Percentiles rank a stretch among this genome's conserved stretches.
phyloP scores from a whole-genome alignment of 1,140 invertebrate species.

The Nylanderia fulva region DNA sequence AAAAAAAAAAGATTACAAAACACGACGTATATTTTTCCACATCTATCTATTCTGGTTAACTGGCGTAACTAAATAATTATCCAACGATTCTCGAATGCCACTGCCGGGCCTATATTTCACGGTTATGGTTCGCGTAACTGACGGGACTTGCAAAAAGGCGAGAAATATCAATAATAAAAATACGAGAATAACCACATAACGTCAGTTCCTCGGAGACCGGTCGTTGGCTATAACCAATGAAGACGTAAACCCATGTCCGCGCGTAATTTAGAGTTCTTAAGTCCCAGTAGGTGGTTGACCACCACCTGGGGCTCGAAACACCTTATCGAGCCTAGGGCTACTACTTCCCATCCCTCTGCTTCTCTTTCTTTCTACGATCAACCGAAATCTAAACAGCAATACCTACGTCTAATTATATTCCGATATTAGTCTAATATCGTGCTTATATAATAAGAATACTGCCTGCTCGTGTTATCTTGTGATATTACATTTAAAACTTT shows the following conservation, averaged over 20 bases:
- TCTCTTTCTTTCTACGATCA: conserved; percentile 30
- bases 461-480: background rate
- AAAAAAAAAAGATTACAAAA: background rate
- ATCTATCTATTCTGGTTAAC: background rate
- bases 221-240: conserved; percentile 81
- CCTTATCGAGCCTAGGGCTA: conserved; percentile 79
- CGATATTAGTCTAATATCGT: conserved; percentile 8
- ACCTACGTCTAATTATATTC: background rate
- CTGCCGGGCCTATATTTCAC: conserved; percentile 32
- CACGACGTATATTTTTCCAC: background rate
- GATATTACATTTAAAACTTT: background rate
- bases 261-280: conserved; percentile 84
- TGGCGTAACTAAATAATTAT: conserved; percentile 44
- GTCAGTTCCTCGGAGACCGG: conserved; percentile 70
- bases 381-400: conserved; percentile 15
- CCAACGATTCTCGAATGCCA: background rate
- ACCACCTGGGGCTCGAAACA: conserved; percentile 82
- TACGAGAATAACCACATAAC: conserved; percentile 70
- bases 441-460: background rate
- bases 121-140: background rate
- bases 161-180: conserved; percentile 74
- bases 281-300: conserved; percentile 81
- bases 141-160: conserved; percentile 55
- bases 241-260: conserved; percentile 83
- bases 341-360: conserved; percentile 24